Evolutionary conservation across 2,888 invertebrate genomes (phyloP).

Genomic region (Icerya purchasi): DNA sequence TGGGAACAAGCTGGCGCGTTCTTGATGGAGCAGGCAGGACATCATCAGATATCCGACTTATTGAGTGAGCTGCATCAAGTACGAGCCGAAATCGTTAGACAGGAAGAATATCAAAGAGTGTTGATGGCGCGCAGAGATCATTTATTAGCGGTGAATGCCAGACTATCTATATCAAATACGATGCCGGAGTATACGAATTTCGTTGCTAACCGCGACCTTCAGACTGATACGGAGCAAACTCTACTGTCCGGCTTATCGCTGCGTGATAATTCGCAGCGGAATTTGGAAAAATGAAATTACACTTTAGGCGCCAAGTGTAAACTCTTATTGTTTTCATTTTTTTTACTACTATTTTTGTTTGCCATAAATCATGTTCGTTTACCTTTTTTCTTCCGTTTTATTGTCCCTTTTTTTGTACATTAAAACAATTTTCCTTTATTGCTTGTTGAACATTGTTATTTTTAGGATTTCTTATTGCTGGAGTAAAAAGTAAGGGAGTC

Average conservation of each 20-base stretch:
- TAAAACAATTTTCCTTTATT: constrained; percentile 3
- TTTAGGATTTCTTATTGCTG: neutral
- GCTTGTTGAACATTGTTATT: neutral
- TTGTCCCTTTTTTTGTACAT: constrained; percentile 1
- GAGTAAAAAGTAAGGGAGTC: neutral
- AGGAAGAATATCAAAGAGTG: constrained; percentile 76
- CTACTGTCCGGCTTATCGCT: too few species aligned
- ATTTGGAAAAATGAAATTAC: too few species aligned
- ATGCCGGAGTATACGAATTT: neutral
- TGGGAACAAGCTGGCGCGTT: constrained; percentile 60
- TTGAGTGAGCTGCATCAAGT: constrained; percentile 85
- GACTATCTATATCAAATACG: neutral
- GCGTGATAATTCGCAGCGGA: too few species aligned
- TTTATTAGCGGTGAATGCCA: neutral
- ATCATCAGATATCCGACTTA: constrained; percentile 60
- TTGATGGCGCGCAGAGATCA: constrained; percentile 63
- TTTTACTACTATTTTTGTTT: neutral
- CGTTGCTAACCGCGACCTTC: too few species aligned
- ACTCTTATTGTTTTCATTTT: neutral
- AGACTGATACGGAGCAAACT: too few species aligned
- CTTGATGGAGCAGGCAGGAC: neutral
- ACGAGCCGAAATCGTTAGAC: constrained; percentile 70
- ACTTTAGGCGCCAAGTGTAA: too few species aligned
- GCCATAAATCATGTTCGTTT: neutral
- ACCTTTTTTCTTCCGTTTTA: neutral